Base-by-base conservation (phyloP, 1,140 invertebrate species). In the Bombus confusus region DNA sequence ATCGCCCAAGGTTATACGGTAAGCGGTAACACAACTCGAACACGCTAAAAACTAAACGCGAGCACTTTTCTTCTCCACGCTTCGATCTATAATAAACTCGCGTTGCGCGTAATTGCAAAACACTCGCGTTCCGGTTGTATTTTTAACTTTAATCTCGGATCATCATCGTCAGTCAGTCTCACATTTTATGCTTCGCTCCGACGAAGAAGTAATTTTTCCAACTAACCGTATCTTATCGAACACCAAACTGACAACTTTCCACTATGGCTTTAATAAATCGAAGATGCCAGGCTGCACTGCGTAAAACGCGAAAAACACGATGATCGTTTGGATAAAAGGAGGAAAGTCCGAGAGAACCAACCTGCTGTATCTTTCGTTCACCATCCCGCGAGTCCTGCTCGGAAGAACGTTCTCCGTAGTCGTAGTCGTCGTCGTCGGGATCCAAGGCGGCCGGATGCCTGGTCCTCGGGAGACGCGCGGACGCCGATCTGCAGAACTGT, bases 401-500 rank as follows among this genome's bases (percentile, higher is more conserved):
- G 34, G 93, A 92, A 8, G 91, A 92, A 83, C 94, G 92, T 52
- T 95, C 93, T 10, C 83, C 82, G 88, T 93, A 93, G 87, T 94
- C 82, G 88, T 93, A 93, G 87, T 94, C 89, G 92, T 95, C 88
- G 85, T 94, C 86, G 91, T 95, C 91, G 41, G 93, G 93, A 81
- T 95, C 93, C 15, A 92, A 89, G 15, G 92, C 94, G 71, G 91
- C 88, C 34, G 94, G 90, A 79, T 94, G 93, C 6, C 94, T 87
- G 18, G 96, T 96, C 62, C 96, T 96, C 41, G 97, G 97, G 84
- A 98, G 94, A 64, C 98, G 95, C 5, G 98, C 98, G 92, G 97
- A 98, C 25, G 97, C 97, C 34, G 97, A 98, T 91, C 98, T 96
- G 83, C 96, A 95, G 91, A 97, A 97, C 90, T 96, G 96, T 80